phyloP scores from a whole-genome alignment of 2,797 vertebrate species.

The Oceanodroma leucorhoa region DNA sequence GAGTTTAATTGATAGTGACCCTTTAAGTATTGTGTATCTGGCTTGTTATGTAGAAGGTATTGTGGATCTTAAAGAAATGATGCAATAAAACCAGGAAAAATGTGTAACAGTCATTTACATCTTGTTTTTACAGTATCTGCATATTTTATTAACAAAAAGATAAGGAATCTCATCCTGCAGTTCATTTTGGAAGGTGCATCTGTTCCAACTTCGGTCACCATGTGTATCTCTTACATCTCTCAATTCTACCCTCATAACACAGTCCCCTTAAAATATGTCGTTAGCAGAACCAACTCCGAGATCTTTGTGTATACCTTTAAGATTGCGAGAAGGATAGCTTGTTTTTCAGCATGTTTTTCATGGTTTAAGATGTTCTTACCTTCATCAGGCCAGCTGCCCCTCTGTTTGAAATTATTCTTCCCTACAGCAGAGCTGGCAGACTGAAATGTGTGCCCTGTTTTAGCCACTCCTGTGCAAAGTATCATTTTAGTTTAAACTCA shows the following conservation, averaged over 20 bases:
- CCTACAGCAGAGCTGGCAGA: background rate
- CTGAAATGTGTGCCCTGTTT: background rate
- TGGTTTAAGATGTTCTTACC: background rate
- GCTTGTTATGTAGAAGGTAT: background rate
- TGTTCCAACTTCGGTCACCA: background rate
- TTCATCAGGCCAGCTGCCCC: background rate
- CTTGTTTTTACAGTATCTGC: background rate
- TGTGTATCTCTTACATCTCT: accelerated
- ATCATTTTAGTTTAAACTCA: background rate
- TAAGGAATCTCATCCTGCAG: background rate
- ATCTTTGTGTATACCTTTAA: background rate
- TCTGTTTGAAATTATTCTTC: background rate
- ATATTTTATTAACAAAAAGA: background rate
- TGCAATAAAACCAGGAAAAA: background rate
- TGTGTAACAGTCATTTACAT: background rate
- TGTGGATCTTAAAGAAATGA: background rate
- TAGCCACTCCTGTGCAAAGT: background rate
- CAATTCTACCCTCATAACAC: accelerated
- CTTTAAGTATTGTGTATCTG: background rate
- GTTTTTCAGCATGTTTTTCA: background rate
- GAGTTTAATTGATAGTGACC: background rate
- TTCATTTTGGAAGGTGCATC: background rate
- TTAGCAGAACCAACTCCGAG: background rate
- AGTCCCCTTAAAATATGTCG: background rate
- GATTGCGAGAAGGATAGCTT: background rate